phyloP scores from a whole-genome alignment of 2,113 vertebrate genomes.

The Menura novaehollandiae region DNA sequence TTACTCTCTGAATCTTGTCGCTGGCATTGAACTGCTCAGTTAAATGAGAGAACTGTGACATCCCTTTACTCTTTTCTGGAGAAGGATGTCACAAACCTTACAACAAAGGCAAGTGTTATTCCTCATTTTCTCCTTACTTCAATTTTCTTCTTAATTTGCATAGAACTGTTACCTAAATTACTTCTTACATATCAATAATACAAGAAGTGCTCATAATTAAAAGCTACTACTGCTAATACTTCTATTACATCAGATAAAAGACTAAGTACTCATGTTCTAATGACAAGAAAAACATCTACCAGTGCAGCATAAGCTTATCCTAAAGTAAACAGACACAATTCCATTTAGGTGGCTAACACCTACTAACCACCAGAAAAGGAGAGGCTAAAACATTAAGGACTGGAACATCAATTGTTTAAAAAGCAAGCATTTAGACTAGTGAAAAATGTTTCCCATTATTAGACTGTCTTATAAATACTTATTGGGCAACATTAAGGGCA shows the following conservation, averaged over 20 bases:
- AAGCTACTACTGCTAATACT: not conserved
- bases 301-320: not conserved
- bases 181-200: not conserved
- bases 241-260: not conserved
- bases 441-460: constrained; percentile 1
- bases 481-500: not conserved
- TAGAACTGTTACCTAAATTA: not conserved
- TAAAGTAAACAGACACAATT: not conserved
- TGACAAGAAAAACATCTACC: not conserved
- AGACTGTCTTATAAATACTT: not conserved
- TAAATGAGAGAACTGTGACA: not conserved
- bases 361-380: not conserved
- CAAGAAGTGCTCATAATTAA: not conserved
- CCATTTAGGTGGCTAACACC: not conserved
- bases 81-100: not conserved
- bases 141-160: not conserved
- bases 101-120: not conserved
- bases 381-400: not conserved
- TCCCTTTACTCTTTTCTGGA: not conserved
- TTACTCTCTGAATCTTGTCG: not conserved
- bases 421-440: not conserved
- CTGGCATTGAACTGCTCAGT: not conserved
- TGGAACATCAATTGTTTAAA: not conserved
- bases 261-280: not conserved
- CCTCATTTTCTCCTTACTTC: not conserved